Evolutionary conservation across 1,140 invertebrate genomes (phyloP), one percentile per base, ranked within the genome.

Genomic region (Ladona fulva): DNA sequence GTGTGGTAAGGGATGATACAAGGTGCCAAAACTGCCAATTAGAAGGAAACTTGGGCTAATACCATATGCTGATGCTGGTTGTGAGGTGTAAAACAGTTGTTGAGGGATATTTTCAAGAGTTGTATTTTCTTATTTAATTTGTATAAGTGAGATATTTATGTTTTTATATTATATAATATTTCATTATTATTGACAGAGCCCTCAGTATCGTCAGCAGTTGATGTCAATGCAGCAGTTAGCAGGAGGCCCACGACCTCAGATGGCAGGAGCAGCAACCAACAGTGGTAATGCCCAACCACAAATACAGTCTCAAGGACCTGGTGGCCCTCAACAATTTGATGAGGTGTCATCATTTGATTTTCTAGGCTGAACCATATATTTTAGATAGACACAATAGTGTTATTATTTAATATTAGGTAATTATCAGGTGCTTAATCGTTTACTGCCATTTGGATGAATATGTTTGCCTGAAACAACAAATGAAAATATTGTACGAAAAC

Each of bases 341-440:
- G 87, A 87, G 42, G 86, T 66, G n/a, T 22, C 84, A 8, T 85
- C 84, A 81, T 87, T 87, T 74, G 86, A 87, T 79, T 87, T 87
- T 77, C 82, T 87, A 73, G 82, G 81, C 79, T 87, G 82, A 66
- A 22, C 5, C 14, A 22, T 66, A 66, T 66, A 37, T 37, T 37
- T 37, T 37, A 37, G 29, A 37, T 37, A 37, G 29, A 37, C 29
- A 37, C 29, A 37, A 37, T 37, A 37, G 29, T 37, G 29, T 37
- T 37, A 1, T 37, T 37, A 37, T 37, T 37, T 37, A 37, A 37
- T 37, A 37, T 37, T 37, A 37, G 29, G 29, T 37, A 37, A 37
- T 37, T 37, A 37, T 37, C 29, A 8, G 29, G 29, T 37, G 29
- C 29, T 37, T 37, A 37, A 37, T 37, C 1, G 8, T 37, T 37